phyloP scores from a whole-genome alignment of 2,113 vertebrate genomes.

The Channa argus region DNA sequence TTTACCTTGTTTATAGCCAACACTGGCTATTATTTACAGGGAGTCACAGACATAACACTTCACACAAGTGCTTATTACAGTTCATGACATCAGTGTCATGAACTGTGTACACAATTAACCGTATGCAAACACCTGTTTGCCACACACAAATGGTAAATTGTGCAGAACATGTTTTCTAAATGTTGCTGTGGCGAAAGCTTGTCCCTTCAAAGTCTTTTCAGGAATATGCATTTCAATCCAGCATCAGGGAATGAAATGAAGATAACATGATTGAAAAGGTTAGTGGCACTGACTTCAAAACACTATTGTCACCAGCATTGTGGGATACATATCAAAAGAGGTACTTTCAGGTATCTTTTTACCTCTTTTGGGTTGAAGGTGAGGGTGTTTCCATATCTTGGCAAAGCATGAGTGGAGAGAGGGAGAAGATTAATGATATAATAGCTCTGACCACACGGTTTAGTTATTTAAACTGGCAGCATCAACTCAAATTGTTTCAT shows the following conservation, averaged over 20 bases:
- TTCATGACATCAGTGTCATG: conserved; percentile 51
- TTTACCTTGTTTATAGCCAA: conserved; percentile 79
- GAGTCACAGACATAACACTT: conserved; percentile 59
- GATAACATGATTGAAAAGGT: conserved; percentile 63
- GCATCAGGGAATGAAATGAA: conserved; percentile 42
- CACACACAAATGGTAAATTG: conserved; percentile 16
- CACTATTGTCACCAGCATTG: conserved; percentile 69
- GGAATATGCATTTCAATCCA: conserved; percentile 42
- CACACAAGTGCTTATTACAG: conserved; percentile 64
- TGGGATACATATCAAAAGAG: conserved; percentile 77
- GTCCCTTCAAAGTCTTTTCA: conserved; percentile 16
- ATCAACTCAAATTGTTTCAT: conserved; percentile 87
- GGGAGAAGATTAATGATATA: conserved; percentile 84
- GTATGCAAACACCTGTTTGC: conserved; percentile 8
- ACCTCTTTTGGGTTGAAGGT: conserved; percentile 73
- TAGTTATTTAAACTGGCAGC: conserved; percentile 87
- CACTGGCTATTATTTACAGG: conserved; percentile 76
- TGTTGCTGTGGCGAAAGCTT: conserved; percentile 13
- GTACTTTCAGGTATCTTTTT: conserved; percentile 77
- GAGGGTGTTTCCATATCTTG: conserved; percentile 81
- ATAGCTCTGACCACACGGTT: conserved; percentile 84
- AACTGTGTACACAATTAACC: conserved; percentile 30
- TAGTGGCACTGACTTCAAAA: conserved; percentile 68
- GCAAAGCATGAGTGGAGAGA: conserved; percentile 74
- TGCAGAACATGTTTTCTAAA: background rate